Percentiles rank a stretch among this genome's conserved stretches.
Conservation (phyloP, 2,888 invertebrate genomes). For the Trisateles emortualis region DNA sequence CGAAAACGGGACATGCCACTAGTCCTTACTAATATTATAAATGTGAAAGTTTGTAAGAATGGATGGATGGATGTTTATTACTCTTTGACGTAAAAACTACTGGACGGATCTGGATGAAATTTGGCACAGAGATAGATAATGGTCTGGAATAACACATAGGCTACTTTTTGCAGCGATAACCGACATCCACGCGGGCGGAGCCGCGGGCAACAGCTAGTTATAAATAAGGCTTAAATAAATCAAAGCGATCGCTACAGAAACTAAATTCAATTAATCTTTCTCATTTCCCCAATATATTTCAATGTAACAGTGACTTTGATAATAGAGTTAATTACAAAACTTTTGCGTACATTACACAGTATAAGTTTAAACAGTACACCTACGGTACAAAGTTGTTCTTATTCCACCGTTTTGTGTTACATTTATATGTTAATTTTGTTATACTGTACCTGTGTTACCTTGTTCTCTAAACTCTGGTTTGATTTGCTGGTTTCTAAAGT, state of each 20-base stretch:
- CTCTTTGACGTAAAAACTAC: too few species aligned
- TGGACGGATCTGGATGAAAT: too few species aligned
- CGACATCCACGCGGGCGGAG: too few species aligned
- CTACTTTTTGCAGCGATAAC: too few species aligned
- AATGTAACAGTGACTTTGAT: not conserved
- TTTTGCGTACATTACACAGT: not conserved
- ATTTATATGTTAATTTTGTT: conserved; percentile 23
- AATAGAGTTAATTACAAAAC: conserved; percentile 4
- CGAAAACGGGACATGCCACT: too few species aligned
- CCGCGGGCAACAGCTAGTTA: too few species aligned
- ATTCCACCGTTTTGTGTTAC: conserved; percentile 17
- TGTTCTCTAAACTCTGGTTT: conserved; percentile 6
- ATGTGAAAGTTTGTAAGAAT: too few species aligned
- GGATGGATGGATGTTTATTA: too few species aligned
- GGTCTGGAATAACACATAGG: too few species aligned
- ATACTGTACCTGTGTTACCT: conserved; percentile 15
- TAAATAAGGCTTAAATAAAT: too few species aligned
- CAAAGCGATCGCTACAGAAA: not conserved
- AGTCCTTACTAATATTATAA: too few species aligned
- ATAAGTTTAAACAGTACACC: conserved; percentile 16
- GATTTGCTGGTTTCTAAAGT: not conserved
- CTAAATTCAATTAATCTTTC: conserved; percentile 16
- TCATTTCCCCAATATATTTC: not conserved
- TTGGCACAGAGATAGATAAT: too few species aligned
- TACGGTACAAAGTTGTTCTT: conserved; percentile 28